Evolutionary conservation across 2,888 invertebrate species (phyloP).

Genomic region (Ditylenchus weischeri): DNA sequence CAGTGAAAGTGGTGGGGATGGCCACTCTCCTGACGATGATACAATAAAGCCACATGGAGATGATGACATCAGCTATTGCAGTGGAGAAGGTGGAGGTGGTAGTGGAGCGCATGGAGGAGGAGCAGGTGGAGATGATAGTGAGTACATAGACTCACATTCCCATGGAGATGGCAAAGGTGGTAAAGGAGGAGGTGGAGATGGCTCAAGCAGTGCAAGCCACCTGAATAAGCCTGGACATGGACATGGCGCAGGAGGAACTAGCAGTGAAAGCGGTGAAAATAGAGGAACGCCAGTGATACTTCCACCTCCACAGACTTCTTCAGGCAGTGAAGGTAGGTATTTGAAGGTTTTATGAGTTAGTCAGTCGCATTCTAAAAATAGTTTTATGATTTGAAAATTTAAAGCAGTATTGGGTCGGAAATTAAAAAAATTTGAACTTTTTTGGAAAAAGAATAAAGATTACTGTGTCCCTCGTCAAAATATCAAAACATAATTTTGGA

Average conservation of each 20-base stretch:
- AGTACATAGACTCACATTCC: no score
- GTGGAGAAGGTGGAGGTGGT: not conserved
- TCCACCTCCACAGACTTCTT: no score
- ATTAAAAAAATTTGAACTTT: no score
- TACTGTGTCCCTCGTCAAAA: no score
- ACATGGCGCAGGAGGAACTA: not conserved
- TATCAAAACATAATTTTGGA: no score
- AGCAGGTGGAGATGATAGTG: not conserved
- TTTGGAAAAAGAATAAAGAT: no score
- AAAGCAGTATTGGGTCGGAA: no score
- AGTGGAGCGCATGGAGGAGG: no score
- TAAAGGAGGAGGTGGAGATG: constrained; percentile 8
- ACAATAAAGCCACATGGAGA: not conserved
- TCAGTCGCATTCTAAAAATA: no score
- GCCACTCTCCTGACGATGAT: not conserved
- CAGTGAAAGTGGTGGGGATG: not conserved
- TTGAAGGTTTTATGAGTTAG: no score
- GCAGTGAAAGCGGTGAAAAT: not conserved
- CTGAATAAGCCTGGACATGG: not conserved
- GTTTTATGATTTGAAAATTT: no score
- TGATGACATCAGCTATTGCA: not conserved
- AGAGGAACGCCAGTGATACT: not conserved
- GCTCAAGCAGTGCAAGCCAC: not conserved
- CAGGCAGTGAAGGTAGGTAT: no score
- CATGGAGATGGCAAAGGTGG: not conserved